Conservation (phyloP, 2,113 vertebrate genomes). For the Ciconia stormi region DNA sequence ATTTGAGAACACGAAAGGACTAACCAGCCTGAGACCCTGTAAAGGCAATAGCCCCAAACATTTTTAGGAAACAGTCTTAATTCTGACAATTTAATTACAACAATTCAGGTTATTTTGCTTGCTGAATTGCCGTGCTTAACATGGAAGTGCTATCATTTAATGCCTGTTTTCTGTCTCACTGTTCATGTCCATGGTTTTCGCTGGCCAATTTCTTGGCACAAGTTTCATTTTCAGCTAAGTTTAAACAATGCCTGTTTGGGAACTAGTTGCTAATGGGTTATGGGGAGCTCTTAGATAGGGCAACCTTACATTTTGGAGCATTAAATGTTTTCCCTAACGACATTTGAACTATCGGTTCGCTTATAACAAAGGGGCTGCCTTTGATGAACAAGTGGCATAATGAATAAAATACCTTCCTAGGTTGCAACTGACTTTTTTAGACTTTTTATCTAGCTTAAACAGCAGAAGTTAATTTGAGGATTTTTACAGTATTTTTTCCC, state of each 20-base stretch:
- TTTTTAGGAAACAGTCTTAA: neutral
- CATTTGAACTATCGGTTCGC: neutral
- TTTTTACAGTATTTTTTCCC: slow-evolving; percentile 73
- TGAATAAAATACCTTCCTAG: slow-evolving; percentile 56
- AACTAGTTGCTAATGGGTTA: slow-evolving; percentile 26
- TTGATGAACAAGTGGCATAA: slow-evolving; percentile 58
- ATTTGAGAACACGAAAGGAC: neutral
- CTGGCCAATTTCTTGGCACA: neutral
- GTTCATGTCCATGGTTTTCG: neutral
- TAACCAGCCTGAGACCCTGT: neutral
- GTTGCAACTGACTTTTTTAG: slow-evolving; percentile 33
- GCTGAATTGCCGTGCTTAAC: neutral
- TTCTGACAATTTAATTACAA: neutral
- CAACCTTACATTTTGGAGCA: slow-evolving; percentile 39
- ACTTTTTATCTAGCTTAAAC: slow-evolving; percentile 57
- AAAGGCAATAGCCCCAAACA: neutral
- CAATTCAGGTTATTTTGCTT: neutral
- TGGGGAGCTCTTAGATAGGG: slow-evolving; percentile 1
- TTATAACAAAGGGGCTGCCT: slow-evolving; percentile 14
- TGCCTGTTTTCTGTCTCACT: neutral
- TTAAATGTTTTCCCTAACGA: slow-evolving; percentile 52
- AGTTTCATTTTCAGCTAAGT: slow-evolving; percentile 9
- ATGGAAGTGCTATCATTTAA: neutral
- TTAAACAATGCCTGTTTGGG: slow-evolving; percentile 36
- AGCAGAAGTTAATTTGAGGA: slow-evolving; percentile 73